phyloP scores from a whole-genome alignment of 2,888 invertebrate species.

The Tanaodytes sp. region DNA sequence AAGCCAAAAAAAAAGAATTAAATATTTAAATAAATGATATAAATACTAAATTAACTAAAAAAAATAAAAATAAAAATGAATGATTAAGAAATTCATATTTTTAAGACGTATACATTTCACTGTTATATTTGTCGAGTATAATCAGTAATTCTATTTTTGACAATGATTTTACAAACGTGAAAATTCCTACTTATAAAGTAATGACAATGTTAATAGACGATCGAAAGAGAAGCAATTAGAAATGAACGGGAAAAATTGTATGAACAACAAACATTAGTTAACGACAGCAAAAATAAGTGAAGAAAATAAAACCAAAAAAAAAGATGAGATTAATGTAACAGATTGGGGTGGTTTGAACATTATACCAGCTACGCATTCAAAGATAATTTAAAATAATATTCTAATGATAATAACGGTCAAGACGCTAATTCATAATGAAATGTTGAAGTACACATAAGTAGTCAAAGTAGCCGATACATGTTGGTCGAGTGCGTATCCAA shows the following conservation, averaged over 20 bases:
- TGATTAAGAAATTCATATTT: slow-evolving; percentile 50
- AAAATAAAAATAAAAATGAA: slow-evolving; percentile 17
- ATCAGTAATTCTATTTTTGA: slow-evolving; percentile 53
- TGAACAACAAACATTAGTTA: too few relatives aligned
- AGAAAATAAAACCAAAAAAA: slow-evolving; percentile 2
- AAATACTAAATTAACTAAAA: background rate
- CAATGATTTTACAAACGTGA: slow-evolving; percentile 48
- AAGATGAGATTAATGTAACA: too few relatives aligned
- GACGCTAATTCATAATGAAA: slow-evolving; percentile 46
- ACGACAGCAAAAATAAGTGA: slow-evolving; percentile 5
- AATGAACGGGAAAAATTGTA: too few relatives aligned
- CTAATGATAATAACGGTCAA: slow-evolving; percentile 46
- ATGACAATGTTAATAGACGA: slow-evolving; percentile 2
- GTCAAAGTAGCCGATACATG: slow-evolving; percentile 47
- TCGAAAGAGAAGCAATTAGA: too few relatives aligned
- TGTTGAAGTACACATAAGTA: slow-evolving; percentile 43
- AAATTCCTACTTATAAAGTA: slow-evolving; percentile 39
- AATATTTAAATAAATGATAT: too few relatives aligned
- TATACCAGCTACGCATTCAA: slow-evolving; percentile 47
- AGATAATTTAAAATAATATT: slow-evolving; percentile 53
- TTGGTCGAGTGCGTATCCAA: slow-evolving; percentile 36
- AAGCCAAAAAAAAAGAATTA: slow-evolving; percentile 23
- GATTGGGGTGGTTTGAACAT: too few relatives aligned
- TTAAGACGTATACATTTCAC: slow-evolving; percentile 51
- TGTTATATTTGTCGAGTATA: slow-evolving; percentile 50